Conservation (phyloP, 2,888 invertebrate genomes). For the Homarus gammarus region DNA sequence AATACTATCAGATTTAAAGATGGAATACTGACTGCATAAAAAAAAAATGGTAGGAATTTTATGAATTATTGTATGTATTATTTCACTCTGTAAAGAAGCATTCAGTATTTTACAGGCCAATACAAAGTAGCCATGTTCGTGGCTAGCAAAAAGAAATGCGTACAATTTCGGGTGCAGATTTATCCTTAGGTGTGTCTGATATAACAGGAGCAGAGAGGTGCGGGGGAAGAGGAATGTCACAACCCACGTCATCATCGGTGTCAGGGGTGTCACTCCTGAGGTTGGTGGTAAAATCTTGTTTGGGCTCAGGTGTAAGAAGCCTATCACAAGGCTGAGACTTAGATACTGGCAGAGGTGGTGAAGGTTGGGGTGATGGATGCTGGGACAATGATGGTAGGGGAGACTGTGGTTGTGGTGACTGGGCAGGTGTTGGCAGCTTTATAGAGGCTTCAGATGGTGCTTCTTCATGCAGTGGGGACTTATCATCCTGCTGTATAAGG, state of each 20-base stretch:
- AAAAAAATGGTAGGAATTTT: no score
- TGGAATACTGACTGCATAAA: no score
- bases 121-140: no score
- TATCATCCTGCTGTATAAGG: slow-evolving; percentile 32
- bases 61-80: no score
- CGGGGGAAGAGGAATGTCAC: slow-evolving; percentile 47
- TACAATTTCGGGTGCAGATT: slow-evolving; percentile 70
- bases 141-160: slow-evolving; percentile 24
- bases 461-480: slow-evolving; percentile 44
- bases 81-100: no score
- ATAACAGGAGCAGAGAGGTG: slow-evolving; percentile 40
- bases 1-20: no score
- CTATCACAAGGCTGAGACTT: background rate
- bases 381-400: slow-evolving; percentile 33
- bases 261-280: slow-evolving; percentile 50
- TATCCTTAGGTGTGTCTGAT: slow-evolving; percentile 46
- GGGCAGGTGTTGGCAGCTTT: background rate
- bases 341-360: slow-evolving; percentile 7
- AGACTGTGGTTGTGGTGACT: slow-evolving; percentile 30
- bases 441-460: slow-evolving; percentile 18
- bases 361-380: slow-evolving; percentile 33
- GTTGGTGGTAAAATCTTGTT: background rate
- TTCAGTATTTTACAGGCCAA: no score
- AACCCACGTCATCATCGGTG: slow-evolving; percentile 54
- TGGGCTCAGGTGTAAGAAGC: slow-evolving; percentile 39